phyloP scores from a whole-genome alignment of 2,113 vertebrate genomes.

The Petrocephalus zakoni region DNA sequence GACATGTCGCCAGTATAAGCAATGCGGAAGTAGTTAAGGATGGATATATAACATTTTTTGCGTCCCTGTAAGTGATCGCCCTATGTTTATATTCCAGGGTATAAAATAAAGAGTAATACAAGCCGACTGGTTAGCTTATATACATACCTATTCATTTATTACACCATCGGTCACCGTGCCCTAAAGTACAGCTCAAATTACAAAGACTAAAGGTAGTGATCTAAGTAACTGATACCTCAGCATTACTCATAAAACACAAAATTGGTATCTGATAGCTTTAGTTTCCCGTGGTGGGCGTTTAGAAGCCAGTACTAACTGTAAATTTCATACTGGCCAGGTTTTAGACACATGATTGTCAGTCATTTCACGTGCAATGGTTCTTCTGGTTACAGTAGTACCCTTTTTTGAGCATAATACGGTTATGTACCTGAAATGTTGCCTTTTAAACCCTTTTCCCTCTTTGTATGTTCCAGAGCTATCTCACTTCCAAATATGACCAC shows the following conservation, averaged over 20 bases:
- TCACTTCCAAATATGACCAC: slow-evolving; percentile 75
- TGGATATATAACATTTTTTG: not conserved
- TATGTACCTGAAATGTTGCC: not conserved
- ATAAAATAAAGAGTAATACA: not conserved
- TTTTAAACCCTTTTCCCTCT: not conserved
- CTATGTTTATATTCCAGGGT: not conserved
- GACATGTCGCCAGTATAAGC: not conserved
- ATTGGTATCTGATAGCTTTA: not conserved
- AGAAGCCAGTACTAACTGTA: not conserved
- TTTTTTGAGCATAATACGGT: not conserved
- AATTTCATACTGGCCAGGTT: not conserved
- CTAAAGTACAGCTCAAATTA: not conserved
- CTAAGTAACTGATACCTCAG: not conserved
- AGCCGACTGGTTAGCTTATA: not conserved
- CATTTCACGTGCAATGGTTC: not conserved
- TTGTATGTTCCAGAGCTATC: slow-evolving; percentile 32
- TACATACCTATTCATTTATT: not conserved
- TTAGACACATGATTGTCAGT: not conserved
- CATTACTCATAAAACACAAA: not conserved
- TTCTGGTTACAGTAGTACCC: not conserved
- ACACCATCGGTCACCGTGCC: not conserved
- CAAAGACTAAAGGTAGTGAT: not conserved
- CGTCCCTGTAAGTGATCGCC: not conserved
- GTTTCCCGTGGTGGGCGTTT: not conserved
- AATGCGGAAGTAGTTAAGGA: not conserved